These are phyloP conservation scores for Ctenicera cuprea DNA, from an alignment of 2,888 invertebrate species.

Conservation along the genomic window DNA sequence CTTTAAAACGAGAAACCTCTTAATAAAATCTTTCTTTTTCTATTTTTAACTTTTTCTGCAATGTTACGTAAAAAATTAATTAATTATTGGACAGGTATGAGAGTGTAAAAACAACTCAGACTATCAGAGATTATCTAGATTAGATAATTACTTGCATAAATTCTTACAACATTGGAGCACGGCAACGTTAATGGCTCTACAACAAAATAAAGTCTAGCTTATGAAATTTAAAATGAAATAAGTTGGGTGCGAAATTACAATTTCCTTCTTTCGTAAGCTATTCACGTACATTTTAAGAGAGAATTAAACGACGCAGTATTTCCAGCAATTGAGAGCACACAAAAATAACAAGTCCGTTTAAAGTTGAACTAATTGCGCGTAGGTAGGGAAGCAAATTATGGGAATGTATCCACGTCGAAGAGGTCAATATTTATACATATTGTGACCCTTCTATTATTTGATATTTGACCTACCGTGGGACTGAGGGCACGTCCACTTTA, in stretches of 20 bases:
- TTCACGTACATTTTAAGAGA: slow-evolving; percentile 29
- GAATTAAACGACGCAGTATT: slow-evolving; percentile 43
- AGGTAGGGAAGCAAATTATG: slow-evolving; percentile 56
- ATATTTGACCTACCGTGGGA: slow-evolving; percentile 55
- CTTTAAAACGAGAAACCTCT: not conserved
- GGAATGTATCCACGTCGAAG: slow-evolving; percentile 57
- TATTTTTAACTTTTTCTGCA: no score
- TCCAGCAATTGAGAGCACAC: slow-evolving; percentile 50
- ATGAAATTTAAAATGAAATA: no score
- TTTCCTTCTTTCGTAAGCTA: slow-evolving; percentile 24
- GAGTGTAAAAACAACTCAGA: no score
- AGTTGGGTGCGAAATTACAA: slow-evolving; percentile 14
- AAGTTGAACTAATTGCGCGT: slow-evolving; percentile 56
- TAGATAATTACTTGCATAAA: no score
- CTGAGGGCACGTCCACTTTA: slow-evolving; percentile 51
- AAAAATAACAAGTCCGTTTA: slow-evolving; percentile 49
- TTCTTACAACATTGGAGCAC: not conserved
- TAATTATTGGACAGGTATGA: no score
- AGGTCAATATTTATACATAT: slow-evolving; percentile 66
- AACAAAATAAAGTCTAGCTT: not conserved
- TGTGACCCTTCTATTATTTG: slow-evolving; percentile 59
- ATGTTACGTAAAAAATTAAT: no score
- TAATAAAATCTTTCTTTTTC: no score
- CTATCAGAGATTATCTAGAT: no score
- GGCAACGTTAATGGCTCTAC: no score